Conservation (phyloP, 2,113 vertebrate species). For the Macrotus californicus region DNA sequence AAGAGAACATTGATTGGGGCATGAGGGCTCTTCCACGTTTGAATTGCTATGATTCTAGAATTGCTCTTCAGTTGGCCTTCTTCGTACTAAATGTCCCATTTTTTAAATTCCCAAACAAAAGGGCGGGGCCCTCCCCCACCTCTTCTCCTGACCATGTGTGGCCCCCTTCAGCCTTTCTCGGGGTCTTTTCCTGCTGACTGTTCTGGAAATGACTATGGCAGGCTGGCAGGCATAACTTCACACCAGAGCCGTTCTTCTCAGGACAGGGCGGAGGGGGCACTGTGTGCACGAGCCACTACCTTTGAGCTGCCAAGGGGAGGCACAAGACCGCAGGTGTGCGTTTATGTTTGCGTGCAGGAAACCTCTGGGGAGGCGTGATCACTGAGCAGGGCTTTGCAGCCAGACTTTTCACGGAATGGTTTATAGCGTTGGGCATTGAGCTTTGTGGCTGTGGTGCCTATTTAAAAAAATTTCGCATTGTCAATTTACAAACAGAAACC, state of each 20-base stretch:
- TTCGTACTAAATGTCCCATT: background rate
- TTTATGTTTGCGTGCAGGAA: background rate
- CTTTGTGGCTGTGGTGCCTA: background rate
- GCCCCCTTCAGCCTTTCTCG: background rate
- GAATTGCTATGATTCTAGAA: background rate
- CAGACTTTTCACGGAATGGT: background rate
- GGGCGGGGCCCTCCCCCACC: background rate
- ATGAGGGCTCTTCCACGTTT: background rate
- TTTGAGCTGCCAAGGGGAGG: background rate
- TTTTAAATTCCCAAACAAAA: background rate
- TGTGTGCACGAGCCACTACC: fast-evolving
- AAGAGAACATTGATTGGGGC: background rate
- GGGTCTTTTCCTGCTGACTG: background rate
- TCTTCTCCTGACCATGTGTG: background rate
- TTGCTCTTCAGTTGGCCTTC: background rate
- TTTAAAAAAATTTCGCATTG: background rate
- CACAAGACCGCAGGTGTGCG: background rate
- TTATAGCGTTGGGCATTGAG: background rate
- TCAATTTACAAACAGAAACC: background rate
- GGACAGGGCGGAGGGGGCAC: background rate
- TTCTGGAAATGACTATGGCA: background rate
- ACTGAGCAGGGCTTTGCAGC: fast-evolving
- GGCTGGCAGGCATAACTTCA: background rate
- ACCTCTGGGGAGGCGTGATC: fast-evolving
- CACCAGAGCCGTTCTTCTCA: background rate